Evolutionary conservation across 2,113 vertebrate species (phyloP), one percentile per base, ranked within the genome.

Genomic region (Psittacus erithacus): DNA sequence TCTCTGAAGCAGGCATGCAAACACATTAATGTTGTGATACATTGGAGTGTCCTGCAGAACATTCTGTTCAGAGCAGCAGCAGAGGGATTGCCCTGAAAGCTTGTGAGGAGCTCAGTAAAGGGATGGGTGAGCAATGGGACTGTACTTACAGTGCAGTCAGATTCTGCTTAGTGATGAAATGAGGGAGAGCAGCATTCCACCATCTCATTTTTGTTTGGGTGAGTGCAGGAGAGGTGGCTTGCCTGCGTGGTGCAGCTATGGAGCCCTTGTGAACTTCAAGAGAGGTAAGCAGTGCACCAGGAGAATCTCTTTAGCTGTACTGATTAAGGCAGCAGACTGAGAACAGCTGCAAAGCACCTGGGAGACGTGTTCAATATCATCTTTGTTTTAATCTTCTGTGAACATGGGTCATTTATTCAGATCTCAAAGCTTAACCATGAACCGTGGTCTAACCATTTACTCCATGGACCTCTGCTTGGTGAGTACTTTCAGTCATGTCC

Each of bases 61-160:
- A 38, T 93, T 94, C 64, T 94, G 96, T 97, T 90, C 91, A 8
- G 55, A 68, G 79, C 59, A 82, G 76, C 57, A 74, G 80, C 85
- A 33, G 79, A 70, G 52, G 31, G n/a, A 29, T 65, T 43, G 65
- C 77, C 87, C 82, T 87, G 65, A 87, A 11, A 6, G 1, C 47
- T 90, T 68, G 46, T 64, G 78, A 90, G 52, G 41, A 92, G 90
- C 88, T 76, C 59, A 25, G 68, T 22, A 6, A 50, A 78, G 11
- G 47, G 49, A 23, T 73, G 75, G 11, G 12, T 44, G 46, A 74
- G 74, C 52, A 71, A 6, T 19, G n/a, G 46, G 27, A 53, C 57
- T 82, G 0, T 16, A 6, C 35, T 46, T 28, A 10, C 13, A 44
- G 44, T 13, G 85, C 33, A 38, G 49, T 52, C 28, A 44, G 6